Percentiles rank a stretch among this genome's conserved stretches.
Evolutionary conservation across 2,888 invertebrate genomes (phyloP).

Genomic region (Lordiphosa andalusiaca): DNA sequence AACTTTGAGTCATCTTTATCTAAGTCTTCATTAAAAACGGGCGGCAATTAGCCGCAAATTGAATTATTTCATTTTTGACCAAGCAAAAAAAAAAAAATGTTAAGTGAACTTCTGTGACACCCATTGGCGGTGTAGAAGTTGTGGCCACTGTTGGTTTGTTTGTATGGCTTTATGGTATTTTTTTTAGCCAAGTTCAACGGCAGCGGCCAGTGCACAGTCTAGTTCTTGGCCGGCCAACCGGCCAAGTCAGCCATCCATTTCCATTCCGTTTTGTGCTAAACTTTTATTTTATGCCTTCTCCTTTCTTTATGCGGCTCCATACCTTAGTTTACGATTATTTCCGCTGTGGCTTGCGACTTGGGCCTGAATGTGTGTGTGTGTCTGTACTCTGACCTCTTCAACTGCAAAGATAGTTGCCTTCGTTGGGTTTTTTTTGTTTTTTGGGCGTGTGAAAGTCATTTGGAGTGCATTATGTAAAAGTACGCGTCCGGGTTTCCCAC

Average conservation of each 20-base stretch:
- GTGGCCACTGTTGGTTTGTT: slow-evolving; percentile 36
- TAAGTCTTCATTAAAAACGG: slow-evolving; percentile 55
- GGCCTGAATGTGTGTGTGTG: slow-evolving; percentile 2
- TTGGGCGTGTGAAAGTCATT: slow-evolving; percentile 67
- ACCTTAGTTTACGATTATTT: slow-evolving; percentile 72
- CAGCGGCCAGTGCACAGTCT: slow-evolving; percentile 26
- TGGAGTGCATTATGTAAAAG: slow-evolving; percentile 28
- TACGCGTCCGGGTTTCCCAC: slow-evolving; percentile 32
- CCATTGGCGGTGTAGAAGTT: slow-evolving; percentile 26
- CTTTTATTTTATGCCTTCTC: slow-evolving; percentile 61
- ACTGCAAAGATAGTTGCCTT: background rate
- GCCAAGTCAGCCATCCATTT: slow-evolving; percentile 44
- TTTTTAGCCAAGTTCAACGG: slow-evolving; percentile 64
- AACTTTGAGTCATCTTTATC: slow-evolving; percentile 12
- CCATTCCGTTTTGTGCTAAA: slow-evolving; percentile 58
- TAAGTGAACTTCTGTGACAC: slow-evolving; percentile 49
- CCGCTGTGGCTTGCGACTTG: slow-evolving; percentile 51
- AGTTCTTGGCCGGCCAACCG: slow-evolving; percentile 30
- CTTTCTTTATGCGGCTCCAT: slow-evolving; percentile 9
- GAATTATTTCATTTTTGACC: slow-evolving; percentile 58
- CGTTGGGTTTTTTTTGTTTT: slow-evolving; percentile 12
- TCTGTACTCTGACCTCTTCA: slow-evolving; percentile 7
- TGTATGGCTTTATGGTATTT: slow-evolving; percentile 60
- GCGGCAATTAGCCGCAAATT: slow-evolving; percentile 62
- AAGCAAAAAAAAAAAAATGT: slow-evolving; percentile 41